phyloP scores from a whole-genome alignment of 2,113 vertebrate genomes.

The Apaloderma vittatum region DNA sequence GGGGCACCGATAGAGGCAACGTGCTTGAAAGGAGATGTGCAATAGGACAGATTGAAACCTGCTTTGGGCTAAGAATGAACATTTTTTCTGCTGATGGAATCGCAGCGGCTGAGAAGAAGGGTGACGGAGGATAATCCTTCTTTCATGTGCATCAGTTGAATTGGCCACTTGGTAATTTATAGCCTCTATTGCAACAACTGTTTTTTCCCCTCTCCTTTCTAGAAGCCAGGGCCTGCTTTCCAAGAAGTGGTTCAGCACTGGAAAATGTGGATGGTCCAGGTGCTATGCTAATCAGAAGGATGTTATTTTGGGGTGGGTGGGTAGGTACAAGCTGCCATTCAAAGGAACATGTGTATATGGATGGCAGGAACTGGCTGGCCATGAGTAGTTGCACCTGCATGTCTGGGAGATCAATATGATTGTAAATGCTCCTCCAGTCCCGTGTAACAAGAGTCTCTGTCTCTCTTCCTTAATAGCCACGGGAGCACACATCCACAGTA shows the following conservation, averaged over 20 bases:
- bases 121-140: background rate
- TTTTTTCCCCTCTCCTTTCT: background rate
- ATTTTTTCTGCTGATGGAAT: background rate
- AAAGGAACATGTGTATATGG: slow-evolving; percentile 53
- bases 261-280: slow-evolving; percentile 63
- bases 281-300: slow-evolving; percentile 64
- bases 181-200: slow-evolving; percentile 1
- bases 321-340: slow-evolving; percentile 56
- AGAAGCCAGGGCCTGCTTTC: slow-evolving; percentile 29
- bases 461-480: slow-evolving; percentile 8
- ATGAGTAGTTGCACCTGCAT: slow-evolving; percentile 66
- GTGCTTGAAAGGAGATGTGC: background rate
- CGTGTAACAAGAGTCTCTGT: background rate
- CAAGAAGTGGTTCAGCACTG: slow-evolving; percentile 42
- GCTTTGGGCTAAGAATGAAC: background rate
- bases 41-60: background rate
- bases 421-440: slow-evolving; percentile 46
- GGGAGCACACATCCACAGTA: background rate
- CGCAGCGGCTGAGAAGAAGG: background rate
- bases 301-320: slow-evolving; percentile 62
- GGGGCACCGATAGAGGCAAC: background rate
- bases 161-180: slow-evolving; percentile 46
- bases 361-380: slow-evolving; percentile 68
- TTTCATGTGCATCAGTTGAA: background rate
- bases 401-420: slow-evolving; percentile 49